phyloP scores from a whole-genome alignment of 35 echinoderm and acorn worm genomes.

The Ophioderma brevispina region DNA sequence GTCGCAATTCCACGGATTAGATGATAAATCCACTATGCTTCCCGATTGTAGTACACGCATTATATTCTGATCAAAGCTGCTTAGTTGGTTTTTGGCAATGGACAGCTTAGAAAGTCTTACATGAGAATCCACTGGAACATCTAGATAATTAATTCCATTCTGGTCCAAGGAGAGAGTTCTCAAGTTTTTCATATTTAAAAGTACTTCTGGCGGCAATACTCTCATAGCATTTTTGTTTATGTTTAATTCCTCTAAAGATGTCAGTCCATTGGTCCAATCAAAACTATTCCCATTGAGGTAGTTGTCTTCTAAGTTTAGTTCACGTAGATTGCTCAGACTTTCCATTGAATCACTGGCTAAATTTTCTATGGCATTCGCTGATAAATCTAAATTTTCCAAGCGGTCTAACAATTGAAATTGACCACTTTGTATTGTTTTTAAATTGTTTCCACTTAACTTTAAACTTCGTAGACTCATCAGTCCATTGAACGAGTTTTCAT shows the following conservation, averaged over 20 bases:
- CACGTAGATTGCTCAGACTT: conserved; percentile 7
- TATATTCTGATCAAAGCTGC: not conserved
- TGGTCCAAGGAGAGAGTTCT: conserved; percentile 19
- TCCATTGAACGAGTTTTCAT: conserved; percentile 18
- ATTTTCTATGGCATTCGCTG: conserved; percentile 18
- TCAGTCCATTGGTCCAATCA: conserved; percentile 35
- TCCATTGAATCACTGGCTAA: conserved; percentile 14
- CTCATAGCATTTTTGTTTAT: conserved; percentile 25
- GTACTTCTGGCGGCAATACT: not conserved
- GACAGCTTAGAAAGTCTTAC: conserved; percentile 25
- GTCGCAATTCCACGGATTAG: conserved; percentile 50
- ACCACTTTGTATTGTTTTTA: not conserved
- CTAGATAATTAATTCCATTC: conserved; percentile 10
- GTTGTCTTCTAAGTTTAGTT: conserved; percentile 41
- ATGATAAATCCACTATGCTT: conserved; percentile 28
- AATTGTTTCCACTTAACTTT: conserved; percentile 18
- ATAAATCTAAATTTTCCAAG: conserved; percentile 42
- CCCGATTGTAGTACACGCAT: conserved; percentile 13
- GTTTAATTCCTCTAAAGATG: conserved; percentile 23
- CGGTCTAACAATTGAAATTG: not conserved
- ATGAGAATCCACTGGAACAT: not conserved
- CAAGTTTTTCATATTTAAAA: conserved; percentile 17
- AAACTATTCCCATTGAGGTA: conserved; percentile 30
- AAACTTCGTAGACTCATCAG: conserved; percentile 11
- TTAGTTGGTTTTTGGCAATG: conserved; percentile 22